A percentile compares a stretch with the other conserved stretches of the same genome.
Conservation (phyloP, 2,888 invertebrate species). For the Meta bourneti region DNA sequence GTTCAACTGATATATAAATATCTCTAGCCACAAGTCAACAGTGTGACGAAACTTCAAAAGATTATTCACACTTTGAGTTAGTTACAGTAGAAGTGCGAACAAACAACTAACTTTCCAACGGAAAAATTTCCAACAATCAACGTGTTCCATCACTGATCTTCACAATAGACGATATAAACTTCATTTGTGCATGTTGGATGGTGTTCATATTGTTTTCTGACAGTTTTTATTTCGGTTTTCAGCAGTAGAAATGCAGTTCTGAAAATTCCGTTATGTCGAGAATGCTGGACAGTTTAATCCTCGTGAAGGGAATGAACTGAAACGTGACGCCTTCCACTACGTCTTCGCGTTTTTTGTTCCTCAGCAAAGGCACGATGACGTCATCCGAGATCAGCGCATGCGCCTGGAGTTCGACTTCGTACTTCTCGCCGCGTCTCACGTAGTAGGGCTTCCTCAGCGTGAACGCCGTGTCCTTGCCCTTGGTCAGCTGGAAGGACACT, state of each 20-base stretch:
- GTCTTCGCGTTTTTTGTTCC: conserved; percentile 76
- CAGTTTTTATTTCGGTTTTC: conserved; percentile 20
- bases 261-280: conserved; percentile 77
- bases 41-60: not conserved
- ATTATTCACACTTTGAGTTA: no score
- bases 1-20: conserved; percentile 2
- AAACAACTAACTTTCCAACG: no score
- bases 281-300: conserved; percentile 71
- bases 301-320: conserved; percentile 76
- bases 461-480: conserved; percentile 76
- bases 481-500: conserved; percentile 74
- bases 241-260: conserved; percentile 77
- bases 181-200: not conserved
- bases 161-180: not conserved
- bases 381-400: conserved; percentile 75
- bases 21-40: not conserved
- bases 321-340: conserved; percentile 76
- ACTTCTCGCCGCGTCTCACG: conserved; percentile 76
- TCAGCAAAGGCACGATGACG: conserved; percentile 74
- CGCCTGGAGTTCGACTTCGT: conserved; percentile 76
- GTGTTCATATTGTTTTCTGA: no score
- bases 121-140: no score
- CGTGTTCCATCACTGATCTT: no score
- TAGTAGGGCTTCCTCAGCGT: conserved; percentile 76
- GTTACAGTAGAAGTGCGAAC: no score